Conservation (phyloP, 2,113 vertebrate genomes). For the Anarhynchus alexandrinus region DNA sequence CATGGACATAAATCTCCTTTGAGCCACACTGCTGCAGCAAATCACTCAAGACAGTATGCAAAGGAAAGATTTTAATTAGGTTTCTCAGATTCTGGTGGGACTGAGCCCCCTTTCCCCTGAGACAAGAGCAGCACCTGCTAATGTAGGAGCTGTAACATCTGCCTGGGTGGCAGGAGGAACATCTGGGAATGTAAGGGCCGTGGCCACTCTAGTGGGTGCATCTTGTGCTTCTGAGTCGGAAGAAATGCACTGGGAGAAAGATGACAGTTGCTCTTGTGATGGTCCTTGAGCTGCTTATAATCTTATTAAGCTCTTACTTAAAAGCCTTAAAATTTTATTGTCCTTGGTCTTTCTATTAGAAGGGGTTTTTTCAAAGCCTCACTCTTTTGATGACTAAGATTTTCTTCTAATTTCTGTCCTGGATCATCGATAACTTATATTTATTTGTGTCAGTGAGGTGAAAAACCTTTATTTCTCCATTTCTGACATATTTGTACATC, state of each 20-base stretch:
- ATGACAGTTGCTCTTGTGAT: not conserved
- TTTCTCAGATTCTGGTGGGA: not conserved
- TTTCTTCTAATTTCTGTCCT: not conserved
- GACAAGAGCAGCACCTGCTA: not conserved
- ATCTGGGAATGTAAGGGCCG: not conserved
- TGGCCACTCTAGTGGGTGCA: not conserved
- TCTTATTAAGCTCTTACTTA: not conserved
- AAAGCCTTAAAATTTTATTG: not conserved
- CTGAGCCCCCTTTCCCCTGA: not conserved
- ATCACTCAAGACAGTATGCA: not conserved
- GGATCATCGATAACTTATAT: not conserved
- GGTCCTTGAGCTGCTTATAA: not conserved
- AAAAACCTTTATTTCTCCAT: not conserved
- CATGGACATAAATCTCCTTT: not conserved
- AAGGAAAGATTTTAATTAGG: not conserved
- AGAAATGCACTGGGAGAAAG: not conserved
- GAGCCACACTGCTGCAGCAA: not conserved
- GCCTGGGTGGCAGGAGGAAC: not conserved
- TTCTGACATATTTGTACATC: not conserved
- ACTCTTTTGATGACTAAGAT: not conserved
- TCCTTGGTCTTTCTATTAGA: not conserved
- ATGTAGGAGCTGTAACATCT: not conserved
- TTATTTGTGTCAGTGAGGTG: not conserved
- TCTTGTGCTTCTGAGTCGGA: not conserved
- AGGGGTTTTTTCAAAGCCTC: not conserved